Conservation (phyloP, 2,113 vertebrate species). For the Semnopithecus entellus region DNA sequence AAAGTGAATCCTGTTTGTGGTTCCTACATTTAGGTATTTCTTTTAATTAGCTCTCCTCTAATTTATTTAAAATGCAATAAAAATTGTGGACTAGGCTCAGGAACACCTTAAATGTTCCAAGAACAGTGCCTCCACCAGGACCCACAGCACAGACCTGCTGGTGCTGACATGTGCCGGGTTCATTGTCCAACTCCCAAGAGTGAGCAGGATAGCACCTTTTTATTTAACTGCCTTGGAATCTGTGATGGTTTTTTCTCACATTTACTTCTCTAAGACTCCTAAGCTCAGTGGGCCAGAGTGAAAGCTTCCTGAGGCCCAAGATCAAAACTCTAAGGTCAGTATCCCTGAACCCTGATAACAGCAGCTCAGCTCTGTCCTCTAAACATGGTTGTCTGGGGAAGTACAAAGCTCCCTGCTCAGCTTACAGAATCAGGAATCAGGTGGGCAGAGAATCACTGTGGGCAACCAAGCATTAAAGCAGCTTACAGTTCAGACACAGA, state of each 20-base stretch:
- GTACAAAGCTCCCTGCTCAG: background rate
- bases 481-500: slow-evolving; percentile 68
- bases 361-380: background rate
- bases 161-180: background rate
- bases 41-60: background rate
- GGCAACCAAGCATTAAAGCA: slow-evolving; percentile 64
- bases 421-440: slow-evolving; percentile 29
- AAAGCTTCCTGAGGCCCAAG: background rate
- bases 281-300: background rate
- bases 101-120: background rate
- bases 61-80: background rate
- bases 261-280: background rate
- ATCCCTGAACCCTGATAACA: background rate
- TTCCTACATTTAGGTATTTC: background rate
- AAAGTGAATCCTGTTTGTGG: background rate
- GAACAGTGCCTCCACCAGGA: no score
- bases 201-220: background rate
- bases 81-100: background rate
- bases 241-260: background rate
- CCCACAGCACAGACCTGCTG: background rate
- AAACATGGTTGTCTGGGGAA: background rate
- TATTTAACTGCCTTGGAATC: background rate
- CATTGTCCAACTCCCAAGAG: background rate
- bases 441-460: background rate
- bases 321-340: background rate